Conservation (phyloP, 2,888 invertebrate species). For the Campopleginae sp. region DNA sequence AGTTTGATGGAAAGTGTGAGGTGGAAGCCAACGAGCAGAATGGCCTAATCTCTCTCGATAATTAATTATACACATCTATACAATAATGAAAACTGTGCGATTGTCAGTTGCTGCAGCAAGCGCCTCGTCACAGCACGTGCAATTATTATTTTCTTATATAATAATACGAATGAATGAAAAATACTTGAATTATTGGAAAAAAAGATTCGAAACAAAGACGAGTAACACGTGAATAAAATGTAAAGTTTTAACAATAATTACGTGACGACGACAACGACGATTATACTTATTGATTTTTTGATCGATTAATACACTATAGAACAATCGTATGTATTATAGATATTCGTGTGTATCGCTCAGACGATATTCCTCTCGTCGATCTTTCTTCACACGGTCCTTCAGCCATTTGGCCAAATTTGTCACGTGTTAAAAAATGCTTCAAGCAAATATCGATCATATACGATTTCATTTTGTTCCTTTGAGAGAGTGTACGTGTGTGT, state of each 20-base stretch:
- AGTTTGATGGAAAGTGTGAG: not conserved
- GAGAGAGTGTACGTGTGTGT: no score
- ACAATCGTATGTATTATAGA: constrained; percentile 33
- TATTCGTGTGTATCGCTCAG: not conserved
- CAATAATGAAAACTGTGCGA: constrained; percentile 68
- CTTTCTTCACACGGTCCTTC: not conserved
- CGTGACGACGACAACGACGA: constrained; percentile 53
- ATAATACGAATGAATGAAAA: constrained; percentile 4
- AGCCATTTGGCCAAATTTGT: not conserved
- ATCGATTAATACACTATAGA: constrained; percentile 38
- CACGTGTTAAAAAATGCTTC: constrained; percentile 30
- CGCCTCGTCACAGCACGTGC: constrained; percentile 43
- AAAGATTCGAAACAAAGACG: constrained; percentile 9
- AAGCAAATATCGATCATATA: constrained; percentile 55
- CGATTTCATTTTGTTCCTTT: constrained; percentile 1
- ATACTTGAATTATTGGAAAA: constrained; percentile 9
- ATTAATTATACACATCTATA: constrained; percentile 39
- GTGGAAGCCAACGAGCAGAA: not conserved
- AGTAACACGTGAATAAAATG: not conserved
- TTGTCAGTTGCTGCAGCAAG: constrained; percentile 69
- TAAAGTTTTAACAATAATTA: constrained; percentile 10
- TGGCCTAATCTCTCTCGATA: constrained; percentile 4
- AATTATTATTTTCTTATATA: constrained; percentile 7
- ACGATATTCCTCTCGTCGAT: not conserved
- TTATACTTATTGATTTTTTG: constrained; percentile 45